A percentile compares a stretch with the other conserved stretches of the same genome.
These are phyloP conservation scores for Lycocorax pyrrhopterus DNA, from an alignment of 2,113 vertebrate species.

Conservation along the genomic window DNA sequence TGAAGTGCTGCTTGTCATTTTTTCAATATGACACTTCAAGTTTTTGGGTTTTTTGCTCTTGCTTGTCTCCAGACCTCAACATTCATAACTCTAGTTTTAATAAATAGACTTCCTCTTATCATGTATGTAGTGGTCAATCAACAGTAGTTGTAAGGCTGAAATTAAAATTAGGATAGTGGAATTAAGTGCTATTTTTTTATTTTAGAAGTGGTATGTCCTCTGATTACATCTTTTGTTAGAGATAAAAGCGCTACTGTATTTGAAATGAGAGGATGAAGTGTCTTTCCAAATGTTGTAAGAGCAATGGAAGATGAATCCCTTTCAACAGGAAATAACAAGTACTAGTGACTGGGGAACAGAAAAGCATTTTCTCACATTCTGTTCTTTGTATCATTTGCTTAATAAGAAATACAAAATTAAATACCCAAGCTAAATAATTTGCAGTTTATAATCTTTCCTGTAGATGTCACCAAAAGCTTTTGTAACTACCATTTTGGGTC, in stretches of 20 bases:
- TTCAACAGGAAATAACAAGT: neutral
- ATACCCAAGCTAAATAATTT: neutral
- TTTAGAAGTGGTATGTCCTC: neutral
- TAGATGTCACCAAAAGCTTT: conserved; percentile 29
- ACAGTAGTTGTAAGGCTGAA: neutral
- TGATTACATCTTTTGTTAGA: neutral
- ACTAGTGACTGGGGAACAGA: neutral
- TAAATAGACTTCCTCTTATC: neutral
- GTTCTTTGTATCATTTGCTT: neutral
- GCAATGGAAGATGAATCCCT: neutral
- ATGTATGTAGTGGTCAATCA: neutral
- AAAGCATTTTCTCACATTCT: neutral
- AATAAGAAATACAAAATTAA: neutral
- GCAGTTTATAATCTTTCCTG: conserved; percentile 5
- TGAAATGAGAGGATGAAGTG: neutral
- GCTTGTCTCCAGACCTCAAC: neutral
- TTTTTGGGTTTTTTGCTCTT: neutral
- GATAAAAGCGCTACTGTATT: neutral
- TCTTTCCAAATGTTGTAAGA: neutral
- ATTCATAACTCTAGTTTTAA: neutral
- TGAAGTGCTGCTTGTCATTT: neutral
- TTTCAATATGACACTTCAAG: neutral
- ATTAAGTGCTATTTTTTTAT: neutral
- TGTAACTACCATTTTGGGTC: neutral
- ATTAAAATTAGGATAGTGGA: neutral